Evolutionary conservation across 2,888 invertebrate genomes (phyloP).

Genomic region (Lasioglossum pauxillum): DNA sequence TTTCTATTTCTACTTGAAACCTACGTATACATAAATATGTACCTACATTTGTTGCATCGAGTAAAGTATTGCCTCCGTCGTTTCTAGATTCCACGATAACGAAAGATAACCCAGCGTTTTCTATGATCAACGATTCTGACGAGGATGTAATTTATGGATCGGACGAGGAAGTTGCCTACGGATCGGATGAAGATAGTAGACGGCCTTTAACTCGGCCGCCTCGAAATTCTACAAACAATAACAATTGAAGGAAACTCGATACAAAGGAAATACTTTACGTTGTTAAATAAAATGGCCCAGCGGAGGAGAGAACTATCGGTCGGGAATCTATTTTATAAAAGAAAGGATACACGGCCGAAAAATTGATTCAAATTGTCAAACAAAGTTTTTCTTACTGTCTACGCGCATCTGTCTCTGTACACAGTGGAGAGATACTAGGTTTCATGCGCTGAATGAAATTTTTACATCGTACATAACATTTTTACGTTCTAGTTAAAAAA

Average conservation of each 20-base stretch:
- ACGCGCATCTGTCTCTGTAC: neutral
- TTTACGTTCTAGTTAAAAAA: neutral
- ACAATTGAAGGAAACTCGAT: slow-evolving; percentile 74
- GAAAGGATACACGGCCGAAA: neutral
- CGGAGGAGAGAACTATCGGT: neutral
- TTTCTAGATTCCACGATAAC: slow-evolving; percentile 93
- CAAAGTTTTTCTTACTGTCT: neutral
- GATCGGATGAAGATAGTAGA: slow-evolving; percentile 94
- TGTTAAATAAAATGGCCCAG: neutral
- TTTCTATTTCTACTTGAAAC: neutral
- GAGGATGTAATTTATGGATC: slow-evolving; percentile 98
- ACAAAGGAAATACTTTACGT: neutral
- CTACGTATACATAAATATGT: neutral
- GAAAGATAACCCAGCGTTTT: slow-evolving; percentile 98
- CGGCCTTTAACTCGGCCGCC: slow-evolving; percentile 90
- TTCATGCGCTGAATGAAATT: neutral
- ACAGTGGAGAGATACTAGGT: neutral
- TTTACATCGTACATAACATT: neutral
- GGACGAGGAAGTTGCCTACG: slow-evolving; percentile 98
- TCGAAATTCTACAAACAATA: slow-evolving; percentile 90
- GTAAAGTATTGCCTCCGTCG: neutral
- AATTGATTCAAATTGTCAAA: neutral
- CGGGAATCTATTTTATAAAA: slow-evolving; percentile 18
- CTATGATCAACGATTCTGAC: slow-evolving; percentile 99
- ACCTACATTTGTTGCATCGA: neutral